These are phyloP conservation scores for Rhodophaea formosa DNA, from an alignment of 2,888 invertebrate species.

Conservation along the genomic window DNA sequence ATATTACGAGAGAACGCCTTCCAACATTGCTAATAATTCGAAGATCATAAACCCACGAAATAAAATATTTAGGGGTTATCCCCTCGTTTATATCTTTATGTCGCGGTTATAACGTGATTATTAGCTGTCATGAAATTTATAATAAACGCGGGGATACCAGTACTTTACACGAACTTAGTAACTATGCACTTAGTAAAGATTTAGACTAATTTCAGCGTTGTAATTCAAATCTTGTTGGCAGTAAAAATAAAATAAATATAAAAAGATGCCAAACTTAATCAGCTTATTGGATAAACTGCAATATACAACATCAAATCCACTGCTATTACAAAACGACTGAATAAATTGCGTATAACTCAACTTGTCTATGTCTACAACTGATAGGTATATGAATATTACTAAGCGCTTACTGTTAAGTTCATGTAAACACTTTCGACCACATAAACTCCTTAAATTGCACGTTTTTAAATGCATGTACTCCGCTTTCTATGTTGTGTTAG, in stretches of 20 bases:
- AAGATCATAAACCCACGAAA: slow-evolving; percentile 13
- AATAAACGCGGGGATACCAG: neutral
- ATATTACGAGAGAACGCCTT: neutral
- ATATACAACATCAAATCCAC: no score
- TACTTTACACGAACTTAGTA: neutral
- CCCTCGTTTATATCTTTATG: slow-evolving; percentile 8
- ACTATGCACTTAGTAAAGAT: neutral
- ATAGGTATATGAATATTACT: neutral
- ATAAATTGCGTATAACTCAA: no score
- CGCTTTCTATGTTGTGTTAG: slow-evolving; percentile 41
- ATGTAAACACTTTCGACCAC: neutral
- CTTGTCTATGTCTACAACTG: no score
- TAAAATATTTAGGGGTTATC: slow-evolving; percentile 12
- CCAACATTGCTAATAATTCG: slow-evolving; percentile 14
- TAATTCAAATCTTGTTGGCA: no score
- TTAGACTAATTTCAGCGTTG: no score
- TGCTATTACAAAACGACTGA: no score
- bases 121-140: slow-evolving; percentile 6
- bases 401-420: neutral
- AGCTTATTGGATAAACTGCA: no score
- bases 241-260: no score
- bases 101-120: neutral
- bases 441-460: slow-evolving; percentile 34
- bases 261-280: no score
- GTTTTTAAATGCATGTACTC: slow-evolving; percentile 45